Evolutionary conservation across 2,113 vertebrate species (phyloP), one percentile per base, ranked within the genome.

Genomic region (Thomomys bottae): DNA sequence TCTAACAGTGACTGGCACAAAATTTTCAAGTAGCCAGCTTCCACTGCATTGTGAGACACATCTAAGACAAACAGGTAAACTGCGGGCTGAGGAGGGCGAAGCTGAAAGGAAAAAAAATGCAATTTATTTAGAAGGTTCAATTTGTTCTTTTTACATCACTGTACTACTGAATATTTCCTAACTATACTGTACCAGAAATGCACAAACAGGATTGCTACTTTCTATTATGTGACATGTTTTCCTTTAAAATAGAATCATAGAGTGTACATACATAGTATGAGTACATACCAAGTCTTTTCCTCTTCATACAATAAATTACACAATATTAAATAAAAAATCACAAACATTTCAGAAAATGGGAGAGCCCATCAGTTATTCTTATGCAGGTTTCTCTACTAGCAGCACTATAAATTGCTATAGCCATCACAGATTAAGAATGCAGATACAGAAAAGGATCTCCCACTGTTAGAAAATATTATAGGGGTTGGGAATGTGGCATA

Each of bases 61-160:
- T 99, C 99, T 95, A 99, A 97, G 80, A 99, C 98, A 97, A 99
- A 99, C 95, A 99, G 97, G 97, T 99, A 99, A 57, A 98, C 99
- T 0, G 99, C 98, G 0, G 99, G 99, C 91, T 99, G 99, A 96
- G 99, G 99, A 94, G 99, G 99, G 72, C 99, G 99, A 94, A 99
- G 96, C 99, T 99, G 95, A 88, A 96, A 96, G 49, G 84, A 88
- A 97, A 77, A 96, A 83, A 96, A 71, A 66, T 18, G 61, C 20
- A 21, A 34, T 1, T 85, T 66, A 73, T 61, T 77, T 75, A 73
- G 38, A 21, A 92, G 64, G 18, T n/a, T 36, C 3, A 73, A 40
- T 30, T 45, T 40, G 49, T 57, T 87, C 28, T 71, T 72, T 79
- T 87, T 36, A 76, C 21, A 57, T 49, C 30, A 30, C 17, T 66